Conservation (phyloP, 64 coral and sea anemone species). For the Platygyra sinensis region DNA sequence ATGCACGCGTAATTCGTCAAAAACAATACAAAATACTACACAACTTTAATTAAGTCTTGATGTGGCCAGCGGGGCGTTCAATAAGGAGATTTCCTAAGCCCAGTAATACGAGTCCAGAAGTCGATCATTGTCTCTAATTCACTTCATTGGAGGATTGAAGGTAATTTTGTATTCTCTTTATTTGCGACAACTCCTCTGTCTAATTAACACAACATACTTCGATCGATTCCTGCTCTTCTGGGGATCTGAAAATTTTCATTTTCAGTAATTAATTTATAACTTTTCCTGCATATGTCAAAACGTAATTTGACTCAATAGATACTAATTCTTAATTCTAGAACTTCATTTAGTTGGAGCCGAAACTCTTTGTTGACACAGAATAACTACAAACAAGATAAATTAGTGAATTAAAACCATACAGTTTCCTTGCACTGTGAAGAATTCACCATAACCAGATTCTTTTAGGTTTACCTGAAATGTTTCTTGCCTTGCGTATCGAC, state of each 20-base stretch:
- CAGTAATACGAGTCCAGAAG: background rate
- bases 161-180: background rate
- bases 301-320: background rate
- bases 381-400: background rate
- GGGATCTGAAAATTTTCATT: background rate
- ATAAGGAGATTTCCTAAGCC: background rate
- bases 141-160: background rate
- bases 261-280: background rate
- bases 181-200: background rate
- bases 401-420: background rate
- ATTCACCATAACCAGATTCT: background rate
- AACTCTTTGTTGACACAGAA: background rate
- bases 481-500: background rate
- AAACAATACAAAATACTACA: constrained; percentile 13
- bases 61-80: background rate
- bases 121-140: background rate
- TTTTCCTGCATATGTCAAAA: background rate
- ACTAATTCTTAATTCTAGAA: too few relatives aligned
- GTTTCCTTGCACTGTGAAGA: background rate
- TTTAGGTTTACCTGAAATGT: background rate
- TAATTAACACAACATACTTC: too few relatives aligned
- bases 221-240: too few relatives aligned
- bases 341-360: too few relatives aligned
- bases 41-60: background rate
- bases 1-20: background rate